Base-by-base conservation (phyloP, 2,113 vertebrate genomes). In the Gallinago undulata region DNA sequence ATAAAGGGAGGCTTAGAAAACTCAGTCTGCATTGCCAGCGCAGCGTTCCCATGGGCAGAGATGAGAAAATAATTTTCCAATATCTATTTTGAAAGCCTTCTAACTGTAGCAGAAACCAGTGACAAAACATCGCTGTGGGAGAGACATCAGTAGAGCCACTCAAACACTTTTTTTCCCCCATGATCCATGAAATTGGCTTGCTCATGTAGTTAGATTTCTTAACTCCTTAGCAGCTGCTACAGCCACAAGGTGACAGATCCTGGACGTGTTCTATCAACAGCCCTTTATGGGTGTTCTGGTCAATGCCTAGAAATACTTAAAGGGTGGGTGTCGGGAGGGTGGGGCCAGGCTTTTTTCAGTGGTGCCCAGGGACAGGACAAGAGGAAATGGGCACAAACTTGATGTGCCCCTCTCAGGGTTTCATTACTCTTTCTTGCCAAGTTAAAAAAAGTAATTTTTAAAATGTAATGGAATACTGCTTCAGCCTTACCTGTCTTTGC, bases 151-250 rank as follows among this genome's bases (percentile, higher is more conserved):
- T 17, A n/a, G 19, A 60, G 28, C 15, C 24, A 22, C 22, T 60
- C 17, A 7, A 5, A 8, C 55, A 43, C 41, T 51, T 45, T 9
- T 9, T 51, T 0, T 19, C 5, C 9, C 30, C 8, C 10, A 5
- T 10, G 21, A 63, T 78, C 19, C 37, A 41, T 1, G 12, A 9
- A 73, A 76, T 51, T 30, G 33, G 15, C 19, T 79, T 80, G 25
- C 48, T 84, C 62, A 13, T 10, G 7, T 13, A 37, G 19, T 35
- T 84, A 31, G 4, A 53, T 84, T 50, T 84, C 27, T 41, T 77
- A 67, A 19, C 2, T 23, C 41, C 5, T 47, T 87, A 84, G 31
- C 53, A 93, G 48, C 33, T 77, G 55, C 33, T 43, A 30, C 25
- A 87, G 30, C 15, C 63, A 30, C 39, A 74, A 73, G 22, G 13